Evolutionary conservation across 2,888 invertebrate genomes (phyloP), one percentile per base, ranked within the genome.

Genomic region (Thera britannica): DNA sequence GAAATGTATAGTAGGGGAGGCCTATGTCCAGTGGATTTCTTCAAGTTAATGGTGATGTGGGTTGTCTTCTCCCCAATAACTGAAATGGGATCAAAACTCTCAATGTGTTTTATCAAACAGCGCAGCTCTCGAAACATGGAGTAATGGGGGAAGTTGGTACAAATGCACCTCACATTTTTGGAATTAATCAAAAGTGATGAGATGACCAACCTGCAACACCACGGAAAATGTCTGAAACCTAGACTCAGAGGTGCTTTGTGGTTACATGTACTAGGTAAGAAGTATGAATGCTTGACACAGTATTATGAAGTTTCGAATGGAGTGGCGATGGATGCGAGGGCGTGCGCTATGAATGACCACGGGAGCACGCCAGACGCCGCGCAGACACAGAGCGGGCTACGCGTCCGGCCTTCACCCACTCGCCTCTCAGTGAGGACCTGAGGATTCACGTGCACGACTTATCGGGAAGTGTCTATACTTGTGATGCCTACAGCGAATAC

Each of bases 351-450:
- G 80, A 82, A 81, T 81, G 80, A 78, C 74, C 67, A 73, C 73
- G 72, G 74, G 72, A 64, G 73, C 60, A 68, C 77, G 73, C 77
- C 86, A 83, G 87, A 92, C 91, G 86, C 79, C 79, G 75, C 78
- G 83, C 83, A 90, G 90, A 90, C 92, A 82, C 76, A 81, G 90
- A 77, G 82, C 83, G 82, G 84, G 79, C 78, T 79, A 84, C 89
- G 85, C 88, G 87, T 70, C 74, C 75, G 85, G 64, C 75, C 75
- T 54, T 56, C 36, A 75, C 75, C 64, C 74, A 70, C 62, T 63
- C 69, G 65, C 65, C 61, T 35, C 58, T 44, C 60, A 66, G 63
- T 69, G 56, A 68, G 58, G 58, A 59, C 67, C 62, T 69, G 56
- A 68, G 58, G 58, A 59, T 66, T 56, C 69, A 71, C 67, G 75